Evolutionary conservation across 2,888 invertebrate species (phyloP).

Genomic region (Synanthedon andrenaeformis): DNA sequence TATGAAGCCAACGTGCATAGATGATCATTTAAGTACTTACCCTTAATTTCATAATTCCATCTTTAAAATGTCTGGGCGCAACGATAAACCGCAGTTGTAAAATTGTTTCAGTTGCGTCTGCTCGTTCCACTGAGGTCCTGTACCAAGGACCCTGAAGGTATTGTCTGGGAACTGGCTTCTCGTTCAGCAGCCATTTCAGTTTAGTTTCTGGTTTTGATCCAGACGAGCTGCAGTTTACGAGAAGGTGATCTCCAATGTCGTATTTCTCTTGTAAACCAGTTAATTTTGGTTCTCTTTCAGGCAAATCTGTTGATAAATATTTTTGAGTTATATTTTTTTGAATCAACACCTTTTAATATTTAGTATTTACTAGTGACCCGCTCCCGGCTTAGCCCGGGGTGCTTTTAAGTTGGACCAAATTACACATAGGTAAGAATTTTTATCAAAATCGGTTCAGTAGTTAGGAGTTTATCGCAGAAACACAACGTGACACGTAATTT

Average conservation of each 20-base stretch:
- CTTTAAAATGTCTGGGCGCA: conserved; percentile 78
- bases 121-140: conserved; percentile 54
- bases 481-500: too few relatives aligned
- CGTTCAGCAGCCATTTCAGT: conserved; percentile 87
- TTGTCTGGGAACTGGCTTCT: conserved; percentile 69
- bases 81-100: conserved; percentile 82
- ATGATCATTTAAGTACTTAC: conserved; percentile 33
- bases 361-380: too few relatives aligned
- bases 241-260: conserved; percentile 79
- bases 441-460: too few relatives aligned
- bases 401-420: too few relatives aligned
- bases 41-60: conserved; percentile 85
- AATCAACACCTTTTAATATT: too few relatives aligned
- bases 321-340: neutral
- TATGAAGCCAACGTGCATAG: too few relatives aligned
- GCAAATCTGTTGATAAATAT: conserved; percentile 73
- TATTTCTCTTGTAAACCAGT: conserved; percentile 82
- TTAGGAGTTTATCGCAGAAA: too few relatives aligned
- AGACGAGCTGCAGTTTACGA: conserved; percentile 83
- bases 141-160: conserved; percentile 65
- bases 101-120: conserved; percentile 76
- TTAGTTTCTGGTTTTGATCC: conserved; percentile 83
- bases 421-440: too few relatives aligned
- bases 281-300: conserved; percentile 81
- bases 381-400: too few relatives aligned